These are phyloP conservation scores for Brachionus koreanus DNA, from an alignment of 1,140 invertebrate species.

Conservation along the genomic window DNA sequence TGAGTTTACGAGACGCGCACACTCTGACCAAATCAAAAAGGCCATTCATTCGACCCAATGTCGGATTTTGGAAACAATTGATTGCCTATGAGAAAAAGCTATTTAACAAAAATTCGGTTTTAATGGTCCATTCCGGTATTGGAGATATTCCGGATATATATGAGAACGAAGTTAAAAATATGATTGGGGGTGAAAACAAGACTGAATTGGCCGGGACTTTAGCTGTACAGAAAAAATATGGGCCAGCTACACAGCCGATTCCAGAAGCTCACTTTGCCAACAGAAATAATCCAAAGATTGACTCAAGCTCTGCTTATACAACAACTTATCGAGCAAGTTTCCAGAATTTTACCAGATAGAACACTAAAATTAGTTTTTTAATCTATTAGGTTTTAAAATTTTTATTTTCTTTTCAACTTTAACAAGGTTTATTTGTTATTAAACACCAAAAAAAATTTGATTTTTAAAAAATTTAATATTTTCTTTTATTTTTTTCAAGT, in stretches of 20 bases:
- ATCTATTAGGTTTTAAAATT: neutral
- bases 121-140: slow-evolving; percentile 51
- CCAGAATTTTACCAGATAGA: neutral
- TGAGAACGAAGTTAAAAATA: slow-evolving; percentile 18
- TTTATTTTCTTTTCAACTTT: neutral
- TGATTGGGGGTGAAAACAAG: neutral
- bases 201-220: no score
- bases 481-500: no score
- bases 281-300: neutral
- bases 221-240: no score
- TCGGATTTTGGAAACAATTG: slow-evolving; percentile 82
- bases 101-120: slow-evolving; percentile 54
- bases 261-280: neutral
- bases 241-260: neutral
- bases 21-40: slow-evolving; percentile 30
- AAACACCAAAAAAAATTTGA: neutral
- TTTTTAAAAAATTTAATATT: no score
- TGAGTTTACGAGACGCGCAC: slow-evolving; percentile 25
- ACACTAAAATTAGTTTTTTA: neutral
- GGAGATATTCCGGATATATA: slow-evolving; percentile 49
- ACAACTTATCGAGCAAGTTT: slow-evolving; percentile 17
- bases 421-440: neutral
- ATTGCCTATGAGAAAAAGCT: slow-evolving; percentile 69
- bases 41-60: slow-evolving; percentile 67
- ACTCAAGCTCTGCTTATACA: neutral